Conservation (phyloP, 2,888 invertebrate genomes). For the Melinaea menophilus region DNA sequence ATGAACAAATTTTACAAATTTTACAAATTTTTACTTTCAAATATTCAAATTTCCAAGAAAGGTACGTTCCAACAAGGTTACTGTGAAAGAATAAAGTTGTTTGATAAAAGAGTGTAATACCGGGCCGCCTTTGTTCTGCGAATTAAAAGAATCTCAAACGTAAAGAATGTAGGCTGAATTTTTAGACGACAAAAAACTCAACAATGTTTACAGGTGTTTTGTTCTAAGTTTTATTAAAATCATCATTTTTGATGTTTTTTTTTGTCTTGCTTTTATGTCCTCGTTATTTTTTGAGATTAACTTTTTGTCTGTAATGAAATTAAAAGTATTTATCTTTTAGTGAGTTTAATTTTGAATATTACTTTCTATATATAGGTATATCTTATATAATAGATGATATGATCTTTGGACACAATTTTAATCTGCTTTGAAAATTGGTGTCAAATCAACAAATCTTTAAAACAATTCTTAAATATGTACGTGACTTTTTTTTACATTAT, state of each 20-base stretch:
- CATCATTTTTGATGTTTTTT: constrained; percentile 4
- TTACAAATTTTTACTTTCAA: no score
- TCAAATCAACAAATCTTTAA: no score
- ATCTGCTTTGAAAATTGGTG: no score
- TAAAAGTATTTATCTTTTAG: no score
- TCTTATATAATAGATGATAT: no score
- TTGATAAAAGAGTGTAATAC: constrained; percentile 1
- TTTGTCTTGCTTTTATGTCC: not conserved
- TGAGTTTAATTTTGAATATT: no score
- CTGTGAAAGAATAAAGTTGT: not conserved
- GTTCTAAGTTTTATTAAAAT: constrained; percentile 7
- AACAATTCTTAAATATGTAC: no score
- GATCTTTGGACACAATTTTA: no score
- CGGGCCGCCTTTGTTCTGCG: not conserved
- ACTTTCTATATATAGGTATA: no score
- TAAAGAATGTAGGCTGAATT: constrained; percentile 2
- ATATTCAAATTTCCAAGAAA: no score
- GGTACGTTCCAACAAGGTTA: not conserved
- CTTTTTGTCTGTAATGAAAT: not conserved
- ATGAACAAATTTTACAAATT: no score
- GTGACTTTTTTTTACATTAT: no score
- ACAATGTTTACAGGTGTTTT: constrained; percentile 6
- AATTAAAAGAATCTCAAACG: not conserved
- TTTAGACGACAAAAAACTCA: constrained; percentile 5
- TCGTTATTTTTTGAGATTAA: not conserved